Base-by-base conservation (phyloP, 2,888 invertebrate genomes). In the Anoplius nigerrimus region DNA sequence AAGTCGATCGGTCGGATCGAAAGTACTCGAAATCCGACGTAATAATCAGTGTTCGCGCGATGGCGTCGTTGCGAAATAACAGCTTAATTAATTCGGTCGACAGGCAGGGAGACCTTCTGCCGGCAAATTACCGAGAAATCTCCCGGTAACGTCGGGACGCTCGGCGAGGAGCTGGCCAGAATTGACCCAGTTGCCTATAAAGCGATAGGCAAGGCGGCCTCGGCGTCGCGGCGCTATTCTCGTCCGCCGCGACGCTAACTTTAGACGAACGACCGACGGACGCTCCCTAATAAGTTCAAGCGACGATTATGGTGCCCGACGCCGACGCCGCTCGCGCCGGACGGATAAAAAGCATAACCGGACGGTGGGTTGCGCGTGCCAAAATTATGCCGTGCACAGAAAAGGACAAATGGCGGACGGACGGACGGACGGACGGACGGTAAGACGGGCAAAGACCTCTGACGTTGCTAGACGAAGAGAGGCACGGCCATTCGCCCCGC, bases 201-300 rank as follows among this genome's bases (percentile, higher is more conserved):
- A 85, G 75, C 83, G 80, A 79, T 80, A 79, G 77, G 82, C 76
- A 71, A 75, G n/a, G 76, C 79, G 66, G 80, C 67, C 68, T 74
- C 78, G 74, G 82, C 82, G 81, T 80, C 82, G 81, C 74, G 79
- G 71, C 76, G 82, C 86, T 87, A 87, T 87, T 87, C 87, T 72
- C 69, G 77, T 82, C 71, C 72, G 68, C 72, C 82, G 81, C 71
- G 70, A 68, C 71, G 83, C 86, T 88, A 88, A 87, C 82, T 87
- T 87, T 88, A 88, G 87, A 78, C 82, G 79, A 75, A 81, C 84
- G 81, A 82, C 80, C 69, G 78, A 82, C 83, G 82, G 81, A 82
- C 87, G 84, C 84, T 87, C 88, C 88, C 86, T 87, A 79, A 88
- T 88, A 88, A 86, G 88, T 87, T 83, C 88, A 88, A 88, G 86